Percentiles rank a stretch among this genome's conserved stretches.
Evolutionary conservation across 2,888 invertebrate genomes (phyloP).

Genomic region (Drosophila meridionalis): DNA sequence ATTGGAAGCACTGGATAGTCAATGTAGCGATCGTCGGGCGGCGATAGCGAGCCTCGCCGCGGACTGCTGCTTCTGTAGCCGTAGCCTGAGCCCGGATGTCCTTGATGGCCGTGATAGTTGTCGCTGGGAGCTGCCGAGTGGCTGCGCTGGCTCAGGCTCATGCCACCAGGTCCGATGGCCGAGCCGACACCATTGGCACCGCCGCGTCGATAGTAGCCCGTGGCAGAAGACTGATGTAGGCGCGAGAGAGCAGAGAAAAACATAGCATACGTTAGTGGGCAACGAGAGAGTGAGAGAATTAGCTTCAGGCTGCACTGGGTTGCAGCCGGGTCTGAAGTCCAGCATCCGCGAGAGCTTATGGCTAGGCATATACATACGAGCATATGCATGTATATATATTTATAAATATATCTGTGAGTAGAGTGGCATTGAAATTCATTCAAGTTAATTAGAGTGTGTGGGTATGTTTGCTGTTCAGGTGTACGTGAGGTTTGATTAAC

Average conservation of each 20-base stretch:
- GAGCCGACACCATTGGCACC: constrained; percentile 83
- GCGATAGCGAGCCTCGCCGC: constrained; percentile 86
- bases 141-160: constrained; percentile 88
- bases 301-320: constrained; percentile 29
- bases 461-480: constrained; percentile 26
- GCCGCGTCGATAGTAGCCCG: constrained; percentile 84
- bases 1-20: constrained; percentile 85
- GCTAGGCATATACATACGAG: constrained; percentile 16
- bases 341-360: constrained; percentile 23
- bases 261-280: constrained; percentile 23
- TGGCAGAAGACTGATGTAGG: constrained; percentile 68
- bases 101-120: constrained; percentile 77
- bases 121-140: constrained; percentile 93
- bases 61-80: constrained; percentile 90
- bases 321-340: constrained; percentile 19
- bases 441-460: constrained; percentile 27
- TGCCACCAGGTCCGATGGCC: constrained; percentile 84
- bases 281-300: not conserved
- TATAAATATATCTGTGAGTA: constrained; percentile 26
- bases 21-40: constrained; percentile 85
- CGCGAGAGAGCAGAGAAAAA: constrained; percentile 28
- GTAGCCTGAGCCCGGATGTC: constrained; percentile 66
- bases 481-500: constrained; percentile 31
- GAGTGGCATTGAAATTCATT: constrained; percentile 48
- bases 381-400: not conserved